Evolutionary conservation across 2,888 invertebrate genomes (phyloP), one percentile per base, ranked within the genome.

Genomic region (Trichogramma evanescens): DNA sequence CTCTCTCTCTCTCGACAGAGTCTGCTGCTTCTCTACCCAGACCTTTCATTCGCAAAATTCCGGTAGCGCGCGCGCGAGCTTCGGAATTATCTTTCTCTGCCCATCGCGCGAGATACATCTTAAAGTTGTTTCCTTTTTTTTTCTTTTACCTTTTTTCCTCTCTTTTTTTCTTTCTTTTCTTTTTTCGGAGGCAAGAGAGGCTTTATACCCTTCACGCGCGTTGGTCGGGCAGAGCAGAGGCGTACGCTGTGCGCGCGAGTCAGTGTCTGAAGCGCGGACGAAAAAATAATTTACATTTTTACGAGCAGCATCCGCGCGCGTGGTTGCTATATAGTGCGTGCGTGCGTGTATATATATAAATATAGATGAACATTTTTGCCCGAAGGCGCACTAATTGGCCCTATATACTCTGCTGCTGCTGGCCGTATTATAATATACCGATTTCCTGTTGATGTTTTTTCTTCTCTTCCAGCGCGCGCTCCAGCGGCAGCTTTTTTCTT

Each of bases 1-100:
- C 39, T 13, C 50, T 43, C 43, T 56, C 50, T 13, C 1, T n/a
- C n/a, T n/a, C n/a, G 13, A 13, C 13, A 13, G 13, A 13, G 13
- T 13, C 26, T 26, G 26, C 2, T 26, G 13, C 13, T 44, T 49
- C 53, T 45, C 9, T n/a, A 38, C 7, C 39, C 10, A 4, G 43
- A 52, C 63, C 63, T 57, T 58, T 59, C 59, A 63, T 59, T 63
- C 59, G 57, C 59, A 13, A 54, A 63, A 63, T 63, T 63, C 59
- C 63, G 54, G 63, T 63, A 63, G 63, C 63, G n/a, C 54, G n/a
- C 58, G n/a, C 13, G 46, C 38, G 26, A 26, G 26, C 26, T 26
- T 26, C 2, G 26, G 26, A 26, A 26, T 26, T 26, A 26, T 26
- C 26, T 26, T 26, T 26, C 5, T 48, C 48, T n/a, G 48, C 48